Conservation (phyloP, 92 coral and sea anemone genomes). For the Heliopora coerulea region DNA sequence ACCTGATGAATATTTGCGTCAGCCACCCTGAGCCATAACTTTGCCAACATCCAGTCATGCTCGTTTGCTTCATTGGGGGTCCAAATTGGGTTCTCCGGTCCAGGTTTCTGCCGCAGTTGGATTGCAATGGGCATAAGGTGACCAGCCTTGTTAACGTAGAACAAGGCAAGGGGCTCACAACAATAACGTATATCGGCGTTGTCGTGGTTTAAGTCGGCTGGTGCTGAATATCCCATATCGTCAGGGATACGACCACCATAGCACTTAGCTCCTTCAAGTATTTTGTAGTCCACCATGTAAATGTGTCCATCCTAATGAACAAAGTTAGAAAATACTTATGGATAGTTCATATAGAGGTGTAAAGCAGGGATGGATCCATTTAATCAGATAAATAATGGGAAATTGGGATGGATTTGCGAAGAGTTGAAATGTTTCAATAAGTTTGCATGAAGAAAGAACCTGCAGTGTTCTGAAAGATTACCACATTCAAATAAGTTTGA, state of each 20-base stretch:
- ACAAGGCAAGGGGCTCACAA: conserved; percentile 64
- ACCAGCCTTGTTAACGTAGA: conserved; percentile 71
- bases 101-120: conserved; percentile 65
- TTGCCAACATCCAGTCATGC: conserved; percentile 75
- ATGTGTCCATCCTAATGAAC: conserved; percentile 61
- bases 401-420: neutral
- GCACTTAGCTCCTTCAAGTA: conserved; percentile 56
- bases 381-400: too few species aligned
- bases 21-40: conserved; percentile 72
- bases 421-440: too few species aligned
- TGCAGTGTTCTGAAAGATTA: too few species aligned
- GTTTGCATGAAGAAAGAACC: too few species aligned
- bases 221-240: conserved; percentile 40
- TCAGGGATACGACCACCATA: conserved; percentile 40
- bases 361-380: too few species aligned
- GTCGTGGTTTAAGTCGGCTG: conserved; percentile 44
- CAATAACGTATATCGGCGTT: conserved; percentile 55
- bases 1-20: conserved; percentile 70
- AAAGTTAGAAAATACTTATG: neutral
- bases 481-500: too few species aligned
- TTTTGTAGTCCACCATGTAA: conserved; percentile 60
- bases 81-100: conserved; percentile 69
- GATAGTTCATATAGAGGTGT: too few species aligned
- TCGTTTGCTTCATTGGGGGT: conserved; percentile 66
- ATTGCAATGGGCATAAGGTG: conserved; percentile 86